A percentile compares a stretch with the other conserved stretches of the same genome.
Evolutionary conservation across 2,113 vertebrate species (phyloP).

Genomic region (Mus pahari): DNA sequence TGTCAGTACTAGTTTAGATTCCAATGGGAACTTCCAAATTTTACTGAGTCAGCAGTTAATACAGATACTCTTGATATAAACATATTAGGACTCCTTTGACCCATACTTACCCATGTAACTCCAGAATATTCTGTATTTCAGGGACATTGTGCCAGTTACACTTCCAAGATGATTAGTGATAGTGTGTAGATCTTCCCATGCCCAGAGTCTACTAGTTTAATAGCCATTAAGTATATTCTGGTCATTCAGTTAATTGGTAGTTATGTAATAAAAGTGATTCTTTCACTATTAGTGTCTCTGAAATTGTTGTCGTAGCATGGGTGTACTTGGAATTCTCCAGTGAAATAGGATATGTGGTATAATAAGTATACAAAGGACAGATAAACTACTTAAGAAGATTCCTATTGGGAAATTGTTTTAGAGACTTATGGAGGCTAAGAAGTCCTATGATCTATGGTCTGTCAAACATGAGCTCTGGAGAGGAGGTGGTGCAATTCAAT

Average conservation of each 20-base stretch:
- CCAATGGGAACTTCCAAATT: slow-evolving; percentile 25
- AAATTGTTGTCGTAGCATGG: background rate
- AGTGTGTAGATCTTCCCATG: background rate
- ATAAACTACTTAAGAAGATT: background rate
- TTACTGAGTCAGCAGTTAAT: background rate
- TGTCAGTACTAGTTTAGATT: background rate
- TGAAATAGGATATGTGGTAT: background rate
- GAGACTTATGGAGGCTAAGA: background rate
- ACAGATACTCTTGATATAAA: background rate
- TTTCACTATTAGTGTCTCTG: slow-evolving; percentile 7
- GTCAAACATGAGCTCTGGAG: background rate
- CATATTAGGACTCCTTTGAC: background rate
- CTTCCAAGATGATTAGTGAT: background rate
- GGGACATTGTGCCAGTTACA: background rate
- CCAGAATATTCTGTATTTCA: background rate
- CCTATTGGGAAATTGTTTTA: background rate
- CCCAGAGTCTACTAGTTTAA: background rate
- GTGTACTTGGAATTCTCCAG: background rate
- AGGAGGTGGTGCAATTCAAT: background rate
- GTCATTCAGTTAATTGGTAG: background rate
- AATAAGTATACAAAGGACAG: background rate
- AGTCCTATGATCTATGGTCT: background rate
- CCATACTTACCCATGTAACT: background rate
- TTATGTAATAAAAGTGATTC: background rate
- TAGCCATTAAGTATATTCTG: background rate